Evolutionary conservation across 2,113 vertebrate genomes (phyloP).

Genomic region (Balaeniceps rex): DNA sequence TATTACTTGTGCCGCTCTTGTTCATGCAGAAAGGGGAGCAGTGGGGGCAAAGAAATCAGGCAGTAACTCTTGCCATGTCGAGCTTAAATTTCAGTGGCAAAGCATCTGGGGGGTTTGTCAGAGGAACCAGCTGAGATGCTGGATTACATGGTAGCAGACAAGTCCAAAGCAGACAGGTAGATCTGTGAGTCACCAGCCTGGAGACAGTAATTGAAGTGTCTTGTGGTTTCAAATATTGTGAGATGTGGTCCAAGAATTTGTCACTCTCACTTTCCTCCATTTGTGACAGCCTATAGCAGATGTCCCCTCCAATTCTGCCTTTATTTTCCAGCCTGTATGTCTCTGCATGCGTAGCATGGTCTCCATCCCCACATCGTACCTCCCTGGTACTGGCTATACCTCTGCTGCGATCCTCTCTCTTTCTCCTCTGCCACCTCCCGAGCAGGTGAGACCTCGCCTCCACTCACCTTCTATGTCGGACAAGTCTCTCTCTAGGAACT

Average conservation of each 20-base stretch:
- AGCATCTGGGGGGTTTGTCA: background rate
- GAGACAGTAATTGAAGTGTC: background rate
- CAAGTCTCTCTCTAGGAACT: background rate
- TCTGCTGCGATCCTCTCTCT: background rate
- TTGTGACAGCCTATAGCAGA: background rate
- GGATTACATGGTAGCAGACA: background rate
- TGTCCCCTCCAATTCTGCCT: background rate
- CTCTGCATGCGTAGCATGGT: background rate
- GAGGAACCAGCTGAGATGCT: background rate
- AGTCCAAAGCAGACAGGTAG: background rate
- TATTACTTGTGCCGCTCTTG: background rate
- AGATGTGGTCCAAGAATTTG: background rate
- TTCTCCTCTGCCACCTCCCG: background rate
- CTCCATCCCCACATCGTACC: accelerated
- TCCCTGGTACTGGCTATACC: background rate
- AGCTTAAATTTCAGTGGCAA: slow-evolving; percentile 9
- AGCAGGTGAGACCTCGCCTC: background rate
- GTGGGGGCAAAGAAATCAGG: background rate
- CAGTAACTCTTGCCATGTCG: background rate
- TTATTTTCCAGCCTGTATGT: background rate
- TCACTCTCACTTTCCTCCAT: background rate
- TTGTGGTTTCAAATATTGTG: background rate
- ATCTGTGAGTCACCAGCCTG: background rate
- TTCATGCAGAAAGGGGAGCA: background rate
- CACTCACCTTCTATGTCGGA: background rate